Percentiles rank a stretch among this genome's conserved stretches.
Evolutionary conservation across 2,113 vertebrate genomes (phyloP).

Genomic region (Nerophis ophidion): DNA sequence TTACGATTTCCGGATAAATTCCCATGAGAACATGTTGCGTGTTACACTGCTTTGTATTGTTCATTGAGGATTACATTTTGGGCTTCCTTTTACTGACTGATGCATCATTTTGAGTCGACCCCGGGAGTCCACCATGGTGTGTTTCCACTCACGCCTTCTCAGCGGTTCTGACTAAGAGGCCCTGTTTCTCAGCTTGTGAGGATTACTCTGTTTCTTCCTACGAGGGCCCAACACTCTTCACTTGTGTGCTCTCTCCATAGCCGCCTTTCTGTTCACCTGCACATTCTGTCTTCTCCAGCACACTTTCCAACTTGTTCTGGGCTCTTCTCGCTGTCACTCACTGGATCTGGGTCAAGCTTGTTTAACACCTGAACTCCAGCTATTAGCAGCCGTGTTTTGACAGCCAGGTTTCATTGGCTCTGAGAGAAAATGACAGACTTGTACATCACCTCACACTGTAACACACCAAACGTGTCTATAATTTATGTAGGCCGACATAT

Average conservation of each 20-base stretch:
- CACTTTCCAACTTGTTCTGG: background rate
- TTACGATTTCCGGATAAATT: too few relatives aligned
- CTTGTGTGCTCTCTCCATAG: background rate
- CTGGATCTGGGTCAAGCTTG: conserved; percentile 10
- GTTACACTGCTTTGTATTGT: too few relatives aligned
- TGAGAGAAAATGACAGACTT: conserved; percentile 1
- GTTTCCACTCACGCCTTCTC: conserved; percentile 8
- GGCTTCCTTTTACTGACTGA: background rate
- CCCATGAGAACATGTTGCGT: too few relatives aligned
- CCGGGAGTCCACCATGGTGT: background rate
- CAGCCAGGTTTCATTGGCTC: conserved; percentile 17
- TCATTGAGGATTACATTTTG: background rate
- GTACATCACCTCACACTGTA: background rate
- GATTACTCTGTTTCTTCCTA: conserved; percentile 11
- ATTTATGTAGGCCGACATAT: background rate
- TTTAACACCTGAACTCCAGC: conserved; percentile 27
- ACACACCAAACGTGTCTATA: conserved; percentile 14
- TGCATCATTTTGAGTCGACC: conserved; percentile 11
- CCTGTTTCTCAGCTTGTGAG: conserved; percentile 2
- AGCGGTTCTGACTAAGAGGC: conserved; percentile 25
- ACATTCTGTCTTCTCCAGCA: background rate
- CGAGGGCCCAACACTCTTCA: background rate
- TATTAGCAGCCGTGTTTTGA: background rate
- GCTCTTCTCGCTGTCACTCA: background rate
- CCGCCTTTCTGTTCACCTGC: background rate